Evolutionary conservation across 2,797 vertebrate genomes (phyloP).

Genomic region (Australoheros facetus): DNA sequence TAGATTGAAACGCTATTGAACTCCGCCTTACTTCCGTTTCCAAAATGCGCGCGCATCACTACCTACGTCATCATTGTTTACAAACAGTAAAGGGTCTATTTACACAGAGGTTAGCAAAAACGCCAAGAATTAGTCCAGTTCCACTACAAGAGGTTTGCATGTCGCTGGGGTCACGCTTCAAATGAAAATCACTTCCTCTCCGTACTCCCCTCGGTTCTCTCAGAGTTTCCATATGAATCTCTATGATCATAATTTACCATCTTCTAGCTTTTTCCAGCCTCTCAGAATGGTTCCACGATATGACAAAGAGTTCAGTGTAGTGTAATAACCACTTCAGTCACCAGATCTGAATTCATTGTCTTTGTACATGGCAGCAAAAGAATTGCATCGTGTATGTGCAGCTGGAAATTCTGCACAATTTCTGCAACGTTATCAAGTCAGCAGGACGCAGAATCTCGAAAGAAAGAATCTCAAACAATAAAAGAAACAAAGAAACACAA

Average conservation of each 20-base stretch:
- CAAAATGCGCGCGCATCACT: no score
- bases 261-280: neutral
- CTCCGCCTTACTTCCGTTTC: no score
- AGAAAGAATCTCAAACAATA: neutral
- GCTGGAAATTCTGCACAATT: neutral
- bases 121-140: no score
- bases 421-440: neutral
- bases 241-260: neutral
- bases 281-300: neutral
- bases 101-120: no score
- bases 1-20: no score
- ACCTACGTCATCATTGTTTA: no score
- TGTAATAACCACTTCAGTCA: neutral
- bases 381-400: neutral
- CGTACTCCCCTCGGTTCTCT: no score
- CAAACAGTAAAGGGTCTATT: no score
- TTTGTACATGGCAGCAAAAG: neutral
- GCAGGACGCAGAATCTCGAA: neutral
- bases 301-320: neutral
- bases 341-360: neutral
- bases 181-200: no score
- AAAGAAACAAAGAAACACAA: neutral
- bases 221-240: neutral
- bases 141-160: no score
- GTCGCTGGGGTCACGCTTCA: no score